Evolutionary conservation across 2,113 vertebrate species (phyloP).

Genomic region (Drymodes brunneopygia): DNA sequence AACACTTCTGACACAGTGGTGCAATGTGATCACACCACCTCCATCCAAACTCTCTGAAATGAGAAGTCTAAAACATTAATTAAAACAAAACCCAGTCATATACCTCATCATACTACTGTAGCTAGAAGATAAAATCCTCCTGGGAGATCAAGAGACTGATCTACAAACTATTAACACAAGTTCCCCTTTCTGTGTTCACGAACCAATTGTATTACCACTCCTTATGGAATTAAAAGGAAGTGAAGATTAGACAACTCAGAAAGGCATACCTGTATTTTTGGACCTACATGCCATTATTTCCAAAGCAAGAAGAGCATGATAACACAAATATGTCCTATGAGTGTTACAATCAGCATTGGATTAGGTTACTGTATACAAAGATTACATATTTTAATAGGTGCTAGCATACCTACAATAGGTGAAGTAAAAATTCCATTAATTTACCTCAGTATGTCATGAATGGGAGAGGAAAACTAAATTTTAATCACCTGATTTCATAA

Average conservation of each 20-base stretch:
- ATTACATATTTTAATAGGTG: not conserved
- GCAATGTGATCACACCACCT: not conserved
- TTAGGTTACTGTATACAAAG: not conserved
- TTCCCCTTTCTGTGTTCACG: not conserved
- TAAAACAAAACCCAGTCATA: slow-evolving; percentile 23
- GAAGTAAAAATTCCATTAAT: not conserved
- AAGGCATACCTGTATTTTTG: not conserved
- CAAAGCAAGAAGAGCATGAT: not conserved
- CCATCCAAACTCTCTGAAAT: not conserved
- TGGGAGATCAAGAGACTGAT: not conserved
- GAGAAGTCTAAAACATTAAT: slow-evolving; percentile 11
- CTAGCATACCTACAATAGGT: not conserved
- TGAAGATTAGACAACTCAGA: not conserved
- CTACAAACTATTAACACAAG: not conserved
- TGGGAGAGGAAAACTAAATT: not conserved
- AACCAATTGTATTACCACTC: not conserved
- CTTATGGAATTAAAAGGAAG: not conserved
- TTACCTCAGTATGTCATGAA: not conserved
- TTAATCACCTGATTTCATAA: not conserved
- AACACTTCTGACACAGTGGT: slow-evolving; percentile 20
- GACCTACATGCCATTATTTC: not conserved
- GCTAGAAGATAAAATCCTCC: slow-evolving; percentile 33
- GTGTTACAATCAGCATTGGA: not conserved
- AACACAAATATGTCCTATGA: not conserved
- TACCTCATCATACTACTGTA: not conserved